phyloP scores from a whole-genome alignment of 2,113 vertebrate species.

The Laterallus jamaicensis region DNA sequence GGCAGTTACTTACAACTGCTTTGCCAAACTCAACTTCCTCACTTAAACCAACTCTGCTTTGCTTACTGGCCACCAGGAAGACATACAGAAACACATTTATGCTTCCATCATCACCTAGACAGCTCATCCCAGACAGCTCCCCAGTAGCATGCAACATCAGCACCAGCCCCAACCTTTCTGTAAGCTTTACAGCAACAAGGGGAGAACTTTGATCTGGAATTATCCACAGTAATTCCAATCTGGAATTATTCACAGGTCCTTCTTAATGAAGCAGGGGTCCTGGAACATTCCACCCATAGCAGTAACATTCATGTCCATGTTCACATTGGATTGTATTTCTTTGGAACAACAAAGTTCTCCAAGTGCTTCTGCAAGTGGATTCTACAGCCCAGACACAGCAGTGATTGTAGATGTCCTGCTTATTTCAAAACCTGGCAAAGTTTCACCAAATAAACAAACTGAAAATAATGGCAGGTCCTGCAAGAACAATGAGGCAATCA shows the following conservation, averaged over 20 bases:
- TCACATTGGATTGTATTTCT: background rate
- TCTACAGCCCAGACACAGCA: background rate
- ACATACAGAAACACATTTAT: background rate
- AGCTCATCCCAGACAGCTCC: background rate
- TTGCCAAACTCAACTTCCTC: background rate
- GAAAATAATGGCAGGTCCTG: slow-evolving; percentile 17
- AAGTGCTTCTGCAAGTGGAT: background rate
- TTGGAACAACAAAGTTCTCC: background rate
- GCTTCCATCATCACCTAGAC: background rate
- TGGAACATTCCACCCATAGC: background rate
- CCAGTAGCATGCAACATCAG: background rate
- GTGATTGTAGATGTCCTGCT: background rate
- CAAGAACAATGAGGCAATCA: slow-evolving; percentile 45
- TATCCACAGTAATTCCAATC: background rate
- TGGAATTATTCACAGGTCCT: background rate
- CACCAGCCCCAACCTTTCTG: background rate
- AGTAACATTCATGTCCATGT: background rate
- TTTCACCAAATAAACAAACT: slow-evolving; percentile 33
- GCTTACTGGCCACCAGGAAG: background rate
- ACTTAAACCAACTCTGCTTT: background rate
- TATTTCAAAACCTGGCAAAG: slow-evolving; percentile 26
- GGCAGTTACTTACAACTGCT: background rate
- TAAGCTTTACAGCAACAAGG: background rate
- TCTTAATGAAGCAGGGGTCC: background rate
- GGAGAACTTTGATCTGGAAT: background rate